Conservation (phyloP, 2,113 vertebrate genomes). For the Microtus montanus region DNA sequence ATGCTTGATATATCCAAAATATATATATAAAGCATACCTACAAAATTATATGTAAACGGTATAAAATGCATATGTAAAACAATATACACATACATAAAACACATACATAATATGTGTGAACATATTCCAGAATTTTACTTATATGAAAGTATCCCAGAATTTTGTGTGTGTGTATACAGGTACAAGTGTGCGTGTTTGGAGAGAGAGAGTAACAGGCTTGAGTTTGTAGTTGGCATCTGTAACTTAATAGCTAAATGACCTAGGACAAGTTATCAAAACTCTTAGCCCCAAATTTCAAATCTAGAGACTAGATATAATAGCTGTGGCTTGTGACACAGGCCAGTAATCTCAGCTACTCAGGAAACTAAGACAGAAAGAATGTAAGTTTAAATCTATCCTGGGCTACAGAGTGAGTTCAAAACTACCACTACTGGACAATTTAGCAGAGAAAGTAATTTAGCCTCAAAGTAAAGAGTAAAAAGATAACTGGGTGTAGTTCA, state of each 20-base stretch:
- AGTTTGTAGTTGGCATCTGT: constrained; percentile 36
- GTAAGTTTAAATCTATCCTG: background rate
- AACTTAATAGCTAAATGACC: background rate
- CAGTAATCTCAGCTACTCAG: background rate
- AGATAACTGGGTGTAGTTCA: background rate
- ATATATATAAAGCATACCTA: background rate
- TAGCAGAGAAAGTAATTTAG: background rate
- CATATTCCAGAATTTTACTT: background rate
- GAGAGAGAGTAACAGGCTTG: background rate
- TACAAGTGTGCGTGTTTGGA: background rate
- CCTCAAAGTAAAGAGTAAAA: background rate
- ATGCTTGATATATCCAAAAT: background rate
- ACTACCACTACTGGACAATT: background rate
- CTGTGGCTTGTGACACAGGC: background rate
- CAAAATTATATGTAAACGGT: background rate
- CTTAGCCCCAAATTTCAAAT: constrained; percentile 11
- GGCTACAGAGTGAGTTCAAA: background rate
- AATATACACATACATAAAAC: background rate
- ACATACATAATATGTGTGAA: background rate
- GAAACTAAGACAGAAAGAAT: background rate
- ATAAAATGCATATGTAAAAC: no score
- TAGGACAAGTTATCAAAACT: background rate
- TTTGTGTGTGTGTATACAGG: fast-evolving
- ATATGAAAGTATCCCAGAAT: background rate
- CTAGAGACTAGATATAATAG: constrained; percentile 6